A percentile compares a stretch with the other conserved stretches of the same genome.
Conservation (phyloP, 2,888 invertebrate genomes). For the Cerastis leucographa region DNA sequence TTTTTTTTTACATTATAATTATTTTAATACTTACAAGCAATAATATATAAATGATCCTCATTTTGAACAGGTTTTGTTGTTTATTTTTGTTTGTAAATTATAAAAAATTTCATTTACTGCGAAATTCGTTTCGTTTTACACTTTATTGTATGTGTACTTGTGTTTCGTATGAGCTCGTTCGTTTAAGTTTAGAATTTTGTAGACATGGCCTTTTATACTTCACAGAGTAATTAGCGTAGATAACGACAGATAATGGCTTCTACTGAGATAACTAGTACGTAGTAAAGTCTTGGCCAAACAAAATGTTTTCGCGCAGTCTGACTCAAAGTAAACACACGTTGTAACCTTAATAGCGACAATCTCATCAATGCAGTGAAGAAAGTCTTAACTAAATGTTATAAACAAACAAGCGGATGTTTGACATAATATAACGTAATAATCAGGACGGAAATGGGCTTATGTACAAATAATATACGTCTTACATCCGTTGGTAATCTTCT, state of each 20-base stretch:
- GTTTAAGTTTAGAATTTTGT: conserved; percentile 77
- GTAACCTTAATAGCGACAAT: conserved; percentile 67
- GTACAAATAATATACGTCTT: neutral
- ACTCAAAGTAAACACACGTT: conserved; percentile 82
- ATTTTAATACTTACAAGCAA: conserved; percentile 81
- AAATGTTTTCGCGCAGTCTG: conserved; percentile 87
- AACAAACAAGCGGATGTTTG: conserved; percentile 83
- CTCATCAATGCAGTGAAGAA: conserved; percentile 73
- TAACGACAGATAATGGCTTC: conserved; percentile 87
- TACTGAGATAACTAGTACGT: conserved; percentile 80
- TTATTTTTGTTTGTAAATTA: conserved; percentile 45
- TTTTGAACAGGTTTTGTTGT: conserved; percentile 73
- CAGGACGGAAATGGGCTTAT: conserved; percentile 76
- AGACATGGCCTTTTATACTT: conserved; percentile 84
- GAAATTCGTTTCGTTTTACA: conserved; percentile 87
- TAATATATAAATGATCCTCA: conserved; percentile 84
- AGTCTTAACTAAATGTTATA: conserved; percentile 65
- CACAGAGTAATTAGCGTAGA: conserved; percentile 83
- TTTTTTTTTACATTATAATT: neutral
- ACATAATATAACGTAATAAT: conserved; percentile 63
- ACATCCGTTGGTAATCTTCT: conserved; percentile 20
- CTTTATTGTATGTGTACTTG: conserved; percentile 73
- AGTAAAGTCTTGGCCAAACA: conserved; percentile 84
- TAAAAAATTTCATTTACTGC: conserved; percentile 74
- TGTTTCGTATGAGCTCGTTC: conserved; percentile 87